These are phyloP conservation scores for Aptenodytes forsteri DNA, from an alignment of 2,113 vertebrate genomes.

Conservation along the genomic window DNA sequence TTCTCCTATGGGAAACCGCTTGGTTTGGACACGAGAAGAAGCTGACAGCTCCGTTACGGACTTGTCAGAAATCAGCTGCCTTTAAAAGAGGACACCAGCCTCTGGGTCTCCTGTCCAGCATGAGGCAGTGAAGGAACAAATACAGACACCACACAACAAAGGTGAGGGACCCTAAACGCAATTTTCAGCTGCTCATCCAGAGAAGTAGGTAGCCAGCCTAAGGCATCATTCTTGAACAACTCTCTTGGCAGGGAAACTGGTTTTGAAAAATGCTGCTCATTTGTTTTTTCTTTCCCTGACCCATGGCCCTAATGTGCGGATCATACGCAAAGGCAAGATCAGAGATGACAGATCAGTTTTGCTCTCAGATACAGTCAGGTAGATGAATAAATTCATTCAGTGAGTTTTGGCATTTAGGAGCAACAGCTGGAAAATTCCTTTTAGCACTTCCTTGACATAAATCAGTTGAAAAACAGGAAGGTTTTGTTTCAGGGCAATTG, in stretches of 20 bases:
- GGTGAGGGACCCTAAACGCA: neutral
- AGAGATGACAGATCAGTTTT: constrained; percentile 36
- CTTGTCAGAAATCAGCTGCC: neutral
- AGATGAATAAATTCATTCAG: constrained; percentile 14
- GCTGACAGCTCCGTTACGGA: neutral
- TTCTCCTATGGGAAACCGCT: neutral
- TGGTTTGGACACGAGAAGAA: neutral
- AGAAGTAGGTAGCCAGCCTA: neutral
- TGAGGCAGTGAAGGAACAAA: neutral
- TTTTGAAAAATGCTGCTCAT: constrained; percentile 50
- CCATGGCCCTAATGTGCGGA: neutral
- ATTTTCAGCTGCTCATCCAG: neutral
- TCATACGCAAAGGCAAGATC: constrained; percentile 40
- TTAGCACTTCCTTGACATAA: constrained; percentile 29
- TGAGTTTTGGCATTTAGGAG: constrained; percentile 22
- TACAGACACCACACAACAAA: neutral
- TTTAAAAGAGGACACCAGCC: neutral
- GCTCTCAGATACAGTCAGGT: constrained; percentile 39
- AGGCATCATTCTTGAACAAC: constrained; percentile 5
- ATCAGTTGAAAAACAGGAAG: neutral
- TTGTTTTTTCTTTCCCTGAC: constrained; percentile 16
- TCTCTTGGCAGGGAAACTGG: neutral
- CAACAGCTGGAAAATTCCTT: constrained; percentile 49
- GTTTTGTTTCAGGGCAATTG: neutral
- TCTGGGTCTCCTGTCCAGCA: neutral